phyloP scores from a whole-genome alignment of 2,888 invertebrate genomes.

The Smittia sp. region DNA sequence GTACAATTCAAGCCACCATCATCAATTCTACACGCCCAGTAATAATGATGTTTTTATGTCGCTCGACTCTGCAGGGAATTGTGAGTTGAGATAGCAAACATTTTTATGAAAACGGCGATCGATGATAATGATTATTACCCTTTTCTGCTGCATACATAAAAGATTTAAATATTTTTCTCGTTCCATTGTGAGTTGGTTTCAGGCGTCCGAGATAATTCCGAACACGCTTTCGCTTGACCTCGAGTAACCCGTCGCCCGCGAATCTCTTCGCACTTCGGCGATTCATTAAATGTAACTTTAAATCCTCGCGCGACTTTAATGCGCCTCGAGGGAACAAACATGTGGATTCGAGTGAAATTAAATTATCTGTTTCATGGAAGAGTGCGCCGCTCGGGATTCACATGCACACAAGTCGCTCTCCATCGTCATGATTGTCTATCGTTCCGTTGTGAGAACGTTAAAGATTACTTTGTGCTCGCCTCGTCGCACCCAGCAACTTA shows the following conservation, averaged over 20 bases:
- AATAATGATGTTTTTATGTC: not conserved
- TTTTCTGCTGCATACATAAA: not conserved
- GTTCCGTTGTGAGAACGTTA: not conserved
- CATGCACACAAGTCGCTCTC: not conserved
- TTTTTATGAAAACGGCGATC: conserved; percentile 10
- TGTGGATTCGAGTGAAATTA: conserved; percentile 3
- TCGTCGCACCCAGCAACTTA: not conserved
- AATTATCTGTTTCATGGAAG: conserved; percentile 12
- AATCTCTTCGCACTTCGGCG: not conserved
- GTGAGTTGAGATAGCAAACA: conserved; percentile 8
- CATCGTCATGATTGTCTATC: not conserved
- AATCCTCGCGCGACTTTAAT: not conserved
- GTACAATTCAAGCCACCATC: not conserved
- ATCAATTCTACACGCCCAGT: not conserved
- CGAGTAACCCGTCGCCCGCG: not conserved
- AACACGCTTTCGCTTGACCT: not conserved
- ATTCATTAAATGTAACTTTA: not conserved
- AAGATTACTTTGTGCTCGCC: not conserved
- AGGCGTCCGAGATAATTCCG: not conserved
- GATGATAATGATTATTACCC: conserved; percentile 11
- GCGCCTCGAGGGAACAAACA: not conserved
- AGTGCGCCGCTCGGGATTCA: not conserved
- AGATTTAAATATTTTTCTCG: conserved; percentile 11
- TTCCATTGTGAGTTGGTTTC: not conserved
- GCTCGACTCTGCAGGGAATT: not conserved